A percentile compares a stretch with the other conserved stretches of the same genome.
phyloP scores from a whole-genome alignment of 2,113 vertebrate species.

The Plotosus lineatus region DNA sequence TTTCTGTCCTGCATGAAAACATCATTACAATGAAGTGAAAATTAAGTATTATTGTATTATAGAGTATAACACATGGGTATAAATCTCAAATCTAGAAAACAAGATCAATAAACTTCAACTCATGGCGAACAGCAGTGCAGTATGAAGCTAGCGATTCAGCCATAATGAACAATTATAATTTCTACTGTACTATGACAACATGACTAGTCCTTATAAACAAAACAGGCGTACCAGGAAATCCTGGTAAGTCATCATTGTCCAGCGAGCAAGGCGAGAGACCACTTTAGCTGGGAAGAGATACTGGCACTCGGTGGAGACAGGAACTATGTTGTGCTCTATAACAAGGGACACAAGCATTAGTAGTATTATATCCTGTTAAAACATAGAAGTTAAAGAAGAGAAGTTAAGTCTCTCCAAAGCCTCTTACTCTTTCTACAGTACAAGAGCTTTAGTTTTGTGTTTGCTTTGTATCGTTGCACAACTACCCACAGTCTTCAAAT shows the following conservation, averaged over 20 bases:
- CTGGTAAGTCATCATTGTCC: constrained; percentile 80
- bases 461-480: background rate
- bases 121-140: background rate
- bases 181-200: background rate
- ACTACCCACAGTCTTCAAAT: background rate
- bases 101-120: background rate
- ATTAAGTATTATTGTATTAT: background rate
- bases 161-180: background rate
- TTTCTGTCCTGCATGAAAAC: background rate
- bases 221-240: constrained; percentile 81
- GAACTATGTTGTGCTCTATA: constrained; percentile 90
- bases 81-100: background rate
- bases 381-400: background rate
- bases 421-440: background rate
- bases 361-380: background rate
- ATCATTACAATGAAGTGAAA: background rate
- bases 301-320: constrained; percentile 88
- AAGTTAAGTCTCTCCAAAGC: background rate
- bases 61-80: background rate
- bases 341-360: constrained; percentile 37
- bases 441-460: background rate
- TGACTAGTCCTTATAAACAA: background rate
- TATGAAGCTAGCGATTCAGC: background rate
- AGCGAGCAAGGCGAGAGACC: constrained; percentile 85
- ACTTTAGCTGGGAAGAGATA: constrained; percentile 92